Conservation (phyloP, 2,113 vertebrate species). For the Anoplopoma fimbria region DNA sequence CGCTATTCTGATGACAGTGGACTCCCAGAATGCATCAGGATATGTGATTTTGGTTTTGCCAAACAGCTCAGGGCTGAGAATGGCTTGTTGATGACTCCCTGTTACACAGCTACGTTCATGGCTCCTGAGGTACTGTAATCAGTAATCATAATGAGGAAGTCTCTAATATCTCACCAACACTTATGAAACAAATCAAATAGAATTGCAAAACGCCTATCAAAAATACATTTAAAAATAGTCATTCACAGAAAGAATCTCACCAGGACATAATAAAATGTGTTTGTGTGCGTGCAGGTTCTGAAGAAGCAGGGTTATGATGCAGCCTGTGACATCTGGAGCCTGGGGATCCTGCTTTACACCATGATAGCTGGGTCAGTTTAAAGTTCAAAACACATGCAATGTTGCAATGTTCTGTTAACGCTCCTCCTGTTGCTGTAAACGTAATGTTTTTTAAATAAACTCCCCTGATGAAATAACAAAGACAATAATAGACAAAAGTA, state of each 20-base stretch:
- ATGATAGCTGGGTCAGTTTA: conserved; percentile 92
- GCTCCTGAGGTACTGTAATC: conserved; percentile 89
- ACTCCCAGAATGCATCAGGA: conserved; percentile 91
- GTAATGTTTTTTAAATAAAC: not conserved
- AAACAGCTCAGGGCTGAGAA: conserved; percentile 96
- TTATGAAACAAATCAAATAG: conserved; percentile 2
- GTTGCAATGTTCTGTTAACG: not conserved
- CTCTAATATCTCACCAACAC: not conserved
- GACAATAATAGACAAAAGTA: too few relatives aligned
- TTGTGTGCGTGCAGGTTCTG: conserved; percentile 85
- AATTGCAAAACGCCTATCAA: not conserved
- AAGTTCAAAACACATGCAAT: conserved; percentile 9
- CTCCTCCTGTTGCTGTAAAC: not conserved
- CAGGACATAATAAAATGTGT: not conserved
- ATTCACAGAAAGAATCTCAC: not conserved
- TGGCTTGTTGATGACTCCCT: conserved; percentile 95
- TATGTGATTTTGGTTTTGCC: conserved; percentile 95
- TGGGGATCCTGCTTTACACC: conserved; percentile 95
- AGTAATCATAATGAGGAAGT: not conserved
- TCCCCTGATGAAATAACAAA: too few relatives aligned
- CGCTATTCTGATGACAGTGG: conserved; percentile 93
- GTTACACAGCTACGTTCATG: conserved; percentile 96
- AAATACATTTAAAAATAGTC: not conserved
- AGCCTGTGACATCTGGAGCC: conserved; percentile 96
- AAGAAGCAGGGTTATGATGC: conserved; percentile 96